Evolutionary conservation across 2,797 vertebrate species (phyloP), one percentile per base, ranked within the genome.

Genomic region (Sebastes taczanowskii): DNA sequence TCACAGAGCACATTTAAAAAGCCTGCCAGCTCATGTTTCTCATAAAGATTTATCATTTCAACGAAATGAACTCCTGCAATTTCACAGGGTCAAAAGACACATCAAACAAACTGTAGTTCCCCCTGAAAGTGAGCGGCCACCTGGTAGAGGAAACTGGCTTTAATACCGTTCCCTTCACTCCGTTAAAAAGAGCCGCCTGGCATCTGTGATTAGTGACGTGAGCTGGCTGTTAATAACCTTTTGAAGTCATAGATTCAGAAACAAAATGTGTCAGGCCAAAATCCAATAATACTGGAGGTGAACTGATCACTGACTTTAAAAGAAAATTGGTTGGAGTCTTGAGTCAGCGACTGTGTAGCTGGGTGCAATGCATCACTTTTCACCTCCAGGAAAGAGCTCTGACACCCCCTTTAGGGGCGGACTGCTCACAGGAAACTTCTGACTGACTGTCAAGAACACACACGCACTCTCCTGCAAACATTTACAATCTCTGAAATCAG

Each of bases 61-160:
- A 80, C 74, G 67, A 83, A 86, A 88, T 78, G 14, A 88, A 87
- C 77, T 77, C 70, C 70, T 81, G 56, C 71, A 84, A 88, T 87
- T 81, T 89, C 84, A 84, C 73, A 82, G 42, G 89, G 86, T 86
- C 74, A 80, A 82, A 90, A 85, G 84, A 83, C 78, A 86, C 83
- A 85, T 87, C 83, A 86, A 87, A 88, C 80, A 64, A 55, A 75
- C 79, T 64, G 82, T 84, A 72, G 77, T 71, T 81, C 61, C 74
- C 69, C 73, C 67, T 65, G 76, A 82, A 86, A 60, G 58, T 68
- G 70, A 77, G 74, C 6, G 74, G 70, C 83, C 88, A 86, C 76
- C 84, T 89, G 83, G 77, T 74, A 77, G 59, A 83, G 75, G 49
- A 74, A 75, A 60, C 59, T 10, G 30, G 52, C 61, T 68, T 34